Evolutionary conservation across 2,113 vertebrate genomes (phyloP).

Genomic region (Muscicapa adusta): DNA sequence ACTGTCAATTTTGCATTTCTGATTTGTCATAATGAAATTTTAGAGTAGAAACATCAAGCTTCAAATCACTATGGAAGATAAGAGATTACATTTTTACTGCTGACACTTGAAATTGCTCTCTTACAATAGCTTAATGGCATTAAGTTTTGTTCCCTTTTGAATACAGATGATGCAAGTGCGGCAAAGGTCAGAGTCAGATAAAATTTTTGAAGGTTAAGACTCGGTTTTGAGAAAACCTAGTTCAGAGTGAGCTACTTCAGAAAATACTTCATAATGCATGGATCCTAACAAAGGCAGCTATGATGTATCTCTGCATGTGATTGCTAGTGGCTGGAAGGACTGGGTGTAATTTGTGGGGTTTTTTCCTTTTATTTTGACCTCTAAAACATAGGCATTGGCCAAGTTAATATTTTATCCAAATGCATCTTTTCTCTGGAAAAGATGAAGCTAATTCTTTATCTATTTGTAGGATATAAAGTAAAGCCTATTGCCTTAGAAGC

Average conservation of each 20-base stretch:
- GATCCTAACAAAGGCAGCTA: background rate
- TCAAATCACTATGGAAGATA: background rate
- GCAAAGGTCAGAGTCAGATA: background rate
- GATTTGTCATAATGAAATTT: background rate
- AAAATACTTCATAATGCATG: background rate
- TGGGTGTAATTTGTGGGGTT: background rate
- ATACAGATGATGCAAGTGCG: background rate
- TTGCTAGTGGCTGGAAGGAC: background rate
- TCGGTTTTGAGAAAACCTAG: background rate
- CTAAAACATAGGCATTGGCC: background rate
- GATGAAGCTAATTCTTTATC: background rate
- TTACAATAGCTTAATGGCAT: background rate
- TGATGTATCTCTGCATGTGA: background rate
- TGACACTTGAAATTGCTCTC: background rate
- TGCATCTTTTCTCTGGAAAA: background rate
- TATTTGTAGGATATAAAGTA: background rate
- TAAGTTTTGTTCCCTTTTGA: background rate
- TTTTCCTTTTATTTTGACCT: background rate
- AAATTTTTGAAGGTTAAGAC: background rate
- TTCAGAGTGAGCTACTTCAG: background rate
- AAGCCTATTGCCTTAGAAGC: background rate
- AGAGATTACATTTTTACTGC: fast-evolving
- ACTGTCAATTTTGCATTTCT: background rate
- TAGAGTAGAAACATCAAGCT: background rate
- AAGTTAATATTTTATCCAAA: background rate